Evolutionary conservation across 1,140 invertebrate species (phyloP).

Genomic region (Lasioglossum baleicum): DNA sequence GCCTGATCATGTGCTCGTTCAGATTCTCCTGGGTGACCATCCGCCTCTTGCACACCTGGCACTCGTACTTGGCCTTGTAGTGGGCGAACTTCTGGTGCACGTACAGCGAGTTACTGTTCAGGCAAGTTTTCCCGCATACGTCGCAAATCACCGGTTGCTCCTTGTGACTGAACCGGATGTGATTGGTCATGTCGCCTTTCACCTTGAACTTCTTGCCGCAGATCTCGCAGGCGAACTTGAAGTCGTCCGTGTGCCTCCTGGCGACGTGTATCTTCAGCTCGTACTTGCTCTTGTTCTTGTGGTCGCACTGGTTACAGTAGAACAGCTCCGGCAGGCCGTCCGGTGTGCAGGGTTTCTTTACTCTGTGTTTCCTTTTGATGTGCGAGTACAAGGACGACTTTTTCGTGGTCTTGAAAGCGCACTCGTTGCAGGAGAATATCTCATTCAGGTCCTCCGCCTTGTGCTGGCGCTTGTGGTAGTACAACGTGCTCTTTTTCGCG

Average conservation of each 20-base stretch:
- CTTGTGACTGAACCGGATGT: slow-evolving; percentile 83
- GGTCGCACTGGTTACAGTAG: slow-evolving; percentile 73
- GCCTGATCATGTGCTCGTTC: slow-evolving; percentile 78
- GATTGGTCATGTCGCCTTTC: slow-evolving; percentile 82
- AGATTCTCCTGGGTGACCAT: slow-evolving; percentile 78
- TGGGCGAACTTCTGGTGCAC: slow-evolving; percentile 78
- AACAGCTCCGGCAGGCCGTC: slow-evolving; percentile 65
- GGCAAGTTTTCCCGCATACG: slow-evolving; percentile 83
- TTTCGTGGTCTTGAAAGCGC: slow-evolving; percentile 69
- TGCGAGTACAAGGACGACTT: slow-evolving; percentile 73
- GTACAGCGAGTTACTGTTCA: slow-evolving; percentile 77
- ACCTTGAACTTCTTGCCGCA: slow-evolving; percentile 82
- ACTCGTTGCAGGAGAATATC: slow-evolving; percentile 71
- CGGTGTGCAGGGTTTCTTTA: slow-evolving; percentile 4
- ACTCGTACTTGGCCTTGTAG: slow-evolving; percentile 77
- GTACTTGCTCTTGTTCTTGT: slow-evolving; percentile 77
- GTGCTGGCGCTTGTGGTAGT: slow-evolving; percentile 80
- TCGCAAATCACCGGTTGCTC: slow-evolving; percentile 85
- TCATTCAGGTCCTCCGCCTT: slow-evolving; percentile 57
- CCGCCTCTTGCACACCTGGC: slow-evolving; percentile 74
- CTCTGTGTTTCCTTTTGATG: slow-evolving; percentile 72
- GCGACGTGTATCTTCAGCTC: slow-evolving; percentile 77
- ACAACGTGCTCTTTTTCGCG: slow-evolving; percentile 79
- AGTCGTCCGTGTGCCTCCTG: slow-evolving; percentile 76
- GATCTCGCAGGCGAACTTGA: slow-evolving; percentile 79